These are phyloP conservation scores for Gambelia wislizenii DNA, from an alignment of 2,797 vertebrate species.

Conservation along the genomic window DNA sequence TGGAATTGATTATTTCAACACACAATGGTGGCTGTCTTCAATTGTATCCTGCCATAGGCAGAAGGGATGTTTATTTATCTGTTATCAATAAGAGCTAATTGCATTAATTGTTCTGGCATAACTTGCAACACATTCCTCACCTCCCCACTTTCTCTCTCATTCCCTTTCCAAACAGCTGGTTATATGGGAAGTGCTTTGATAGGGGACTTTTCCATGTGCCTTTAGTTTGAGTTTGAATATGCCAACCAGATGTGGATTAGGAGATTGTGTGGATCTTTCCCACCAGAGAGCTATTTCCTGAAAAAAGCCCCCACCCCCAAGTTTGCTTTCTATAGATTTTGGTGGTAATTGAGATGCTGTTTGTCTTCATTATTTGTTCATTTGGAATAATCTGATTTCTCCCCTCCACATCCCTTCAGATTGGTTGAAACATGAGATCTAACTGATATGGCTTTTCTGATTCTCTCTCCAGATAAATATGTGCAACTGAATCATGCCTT, in stretches of 20 bases:
- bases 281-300: too few relatives aligned
- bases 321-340: neutral
- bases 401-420: neutral
- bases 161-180: neutral
- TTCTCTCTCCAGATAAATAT: constrained; percentile 87
- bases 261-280: neutral
- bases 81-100: neutral
- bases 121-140: neutral
- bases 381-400: neutral
- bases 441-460: constrained; percentile 12
- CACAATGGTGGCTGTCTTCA: neutral
- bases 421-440: constrained; percentile 31
- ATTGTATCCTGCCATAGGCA: neutral
- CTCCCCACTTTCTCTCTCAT: neutral
- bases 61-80: neutral
- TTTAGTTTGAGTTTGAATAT: neutral
- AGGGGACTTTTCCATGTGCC: neutral
- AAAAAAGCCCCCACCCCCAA: neutral
- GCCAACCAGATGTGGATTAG: neutral
- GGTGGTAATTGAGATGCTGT: neutral
- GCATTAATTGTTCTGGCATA: neutral
- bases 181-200: neutral
- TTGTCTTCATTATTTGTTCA: neutral
- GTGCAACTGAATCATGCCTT: constrained; percentile 93
- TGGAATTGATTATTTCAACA: neutral